Evolutionary conservation across 1,140 invertebrate genomes (phyloP), one percentile per base, ranked within the genome.

Genomic region (Diploscapter pachys): DNA sequence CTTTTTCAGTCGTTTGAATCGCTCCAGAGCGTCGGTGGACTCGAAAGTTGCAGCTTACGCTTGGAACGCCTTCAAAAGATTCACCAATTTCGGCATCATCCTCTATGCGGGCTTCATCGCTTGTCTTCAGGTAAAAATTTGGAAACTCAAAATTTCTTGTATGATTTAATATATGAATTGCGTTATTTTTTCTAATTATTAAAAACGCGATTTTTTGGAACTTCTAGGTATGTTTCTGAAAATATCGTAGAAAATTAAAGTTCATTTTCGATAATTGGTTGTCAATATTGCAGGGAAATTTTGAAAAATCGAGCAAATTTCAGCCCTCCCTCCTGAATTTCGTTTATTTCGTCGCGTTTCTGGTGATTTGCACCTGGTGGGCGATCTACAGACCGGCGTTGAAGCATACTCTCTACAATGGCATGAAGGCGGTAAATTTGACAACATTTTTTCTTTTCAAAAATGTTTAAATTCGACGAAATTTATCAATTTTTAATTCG

Each of bases 341-440:
- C 2, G 49, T 69, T 31, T 85, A 85, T 61, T 86, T 85, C 57
- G 8, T 78, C n/a, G 66, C 71, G 5, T 83, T 83, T 51, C 56
- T 85, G 50, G 13, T 80, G 13, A 61, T 85, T 8, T 51, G 79
- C 8, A 85, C 83, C 0, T 86, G 85, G 85, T 86, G 82, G 80
- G 78, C 81, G 2, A 54, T 86, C 3, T 85, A 83, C 63, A 84
- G 77, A 1, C 81, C 83, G 2, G 31, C 31, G 31, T 54, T 86
- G 3, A 69, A 55, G 49, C 78, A 85, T n/a, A 50, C 50, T 9
- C 71, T 50, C 3, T 85, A 83, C 66, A 86, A 85, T 63, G 48
- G 61, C 3, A 79, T 85, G 71, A 85, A 72, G 55, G 62, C 51
- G 72, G 63, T 70, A 73, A 2, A 3, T 4, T 71, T 31, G 2